These are phyloP conservation scores for Cynopterus sphinx DNA, from an alignment of 2,797 vertebrate genomes.

Conservation along the genomic window DNA sequence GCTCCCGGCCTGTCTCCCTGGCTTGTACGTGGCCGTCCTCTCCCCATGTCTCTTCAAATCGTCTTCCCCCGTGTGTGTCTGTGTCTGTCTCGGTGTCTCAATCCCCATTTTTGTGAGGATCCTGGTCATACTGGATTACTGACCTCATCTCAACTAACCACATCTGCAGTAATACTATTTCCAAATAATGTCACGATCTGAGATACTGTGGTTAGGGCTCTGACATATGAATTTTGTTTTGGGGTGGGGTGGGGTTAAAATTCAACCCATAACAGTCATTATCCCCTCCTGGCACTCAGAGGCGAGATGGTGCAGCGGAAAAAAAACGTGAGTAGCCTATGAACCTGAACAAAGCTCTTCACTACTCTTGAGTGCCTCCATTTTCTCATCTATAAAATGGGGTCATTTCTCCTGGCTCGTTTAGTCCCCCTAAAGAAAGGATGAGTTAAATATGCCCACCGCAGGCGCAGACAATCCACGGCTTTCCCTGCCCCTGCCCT, in stretches of 20 bases:
- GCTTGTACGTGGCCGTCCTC: background rate
- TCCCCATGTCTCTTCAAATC: background rate
- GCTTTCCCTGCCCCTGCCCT: rapidly evolving
- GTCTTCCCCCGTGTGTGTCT: background rate
- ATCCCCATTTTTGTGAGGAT: background rate
- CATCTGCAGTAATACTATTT: background rate
- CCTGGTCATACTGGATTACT: background rate
- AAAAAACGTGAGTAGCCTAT: background rate
- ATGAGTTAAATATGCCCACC: no score
- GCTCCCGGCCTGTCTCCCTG: background rate
- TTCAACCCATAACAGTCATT: background rate
- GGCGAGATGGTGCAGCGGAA: background rate
- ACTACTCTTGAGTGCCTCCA: background rate
- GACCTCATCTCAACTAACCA: background rate
- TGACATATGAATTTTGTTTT: background rate
- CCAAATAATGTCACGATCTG: background rate
- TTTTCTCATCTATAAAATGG: background rate
- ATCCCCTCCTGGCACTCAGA: background rate
- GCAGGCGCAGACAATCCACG: rapidly evolving
- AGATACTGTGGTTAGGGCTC: background rate
- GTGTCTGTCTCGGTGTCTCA: background rate
- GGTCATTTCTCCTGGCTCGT: background rate
- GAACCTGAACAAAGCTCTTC: background rate
- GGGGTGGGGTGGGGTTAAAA: background rate
- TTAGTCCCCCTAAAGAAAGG: background rate